Evolutionary conservation across 2,888 invertebrate genomes (phyloP).

Genomic region (Himalopsyche kuldschensis): DNA sequence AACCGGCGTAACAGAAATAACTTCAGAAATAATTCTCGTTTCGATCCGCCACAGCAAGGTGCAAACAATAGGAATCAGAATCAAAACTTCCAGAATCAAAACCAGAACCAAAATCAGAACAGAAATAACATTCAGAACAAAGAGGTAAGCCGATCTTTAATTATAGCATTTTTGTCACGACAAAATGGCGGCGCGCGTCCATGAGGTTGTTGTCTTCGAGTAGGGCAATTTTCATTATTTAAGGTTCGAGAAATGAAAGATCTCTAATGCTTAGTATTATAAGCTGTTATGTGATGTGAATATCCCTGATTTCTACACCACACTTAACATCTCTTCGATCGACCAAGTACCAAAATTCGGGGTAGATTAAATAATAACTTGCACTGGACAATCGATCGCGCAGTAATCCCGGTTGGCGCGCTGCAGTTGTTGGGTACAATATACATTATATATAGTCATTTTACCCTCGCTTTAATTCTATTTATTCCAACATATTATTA

Average conservation of each 20-base stretch:
- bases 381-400: slow-evolving; percentile 3
- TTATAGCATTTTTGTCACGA: background rate
- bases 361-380: background rate
- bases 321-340: slow-evolving; percentile 9
- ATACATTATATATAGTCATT: background rate
- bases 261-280: too few relatives aligned
- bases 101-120: background rate
- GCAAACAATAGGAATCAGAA: slow-evolving; percentile 3
- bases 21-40: slow-evolving; percentile 21
- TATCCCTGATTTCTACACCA: background rate
- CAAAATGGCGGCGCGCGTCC: background rate
- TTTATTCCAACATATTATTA: too few relatives aligned
- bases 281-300: too few relatives aligned
- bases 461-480: too few relatives aligned
- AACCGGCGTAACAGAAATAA: slow-evolving; percentile 8
- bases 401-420: background rate
- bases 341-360: slow-evolving; percentile 17
- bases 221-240: too few relatives aligned
- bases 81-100: slow-evolving; percentile 1
- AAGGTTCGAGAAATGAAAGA: too few relatives aligned
- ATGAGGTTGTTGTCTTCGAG: too few relatives aligned
- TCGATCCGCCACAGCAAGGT: slow-evolving; percentile 17
- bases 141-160: background rate
- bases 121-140: slow-evolving; percentile 9
- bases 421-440: background rate